Evolutionary conservation across 2,113 vertebrate species (phyloP).

Genomic region (Corythoichthys haematopterus): DNA sequence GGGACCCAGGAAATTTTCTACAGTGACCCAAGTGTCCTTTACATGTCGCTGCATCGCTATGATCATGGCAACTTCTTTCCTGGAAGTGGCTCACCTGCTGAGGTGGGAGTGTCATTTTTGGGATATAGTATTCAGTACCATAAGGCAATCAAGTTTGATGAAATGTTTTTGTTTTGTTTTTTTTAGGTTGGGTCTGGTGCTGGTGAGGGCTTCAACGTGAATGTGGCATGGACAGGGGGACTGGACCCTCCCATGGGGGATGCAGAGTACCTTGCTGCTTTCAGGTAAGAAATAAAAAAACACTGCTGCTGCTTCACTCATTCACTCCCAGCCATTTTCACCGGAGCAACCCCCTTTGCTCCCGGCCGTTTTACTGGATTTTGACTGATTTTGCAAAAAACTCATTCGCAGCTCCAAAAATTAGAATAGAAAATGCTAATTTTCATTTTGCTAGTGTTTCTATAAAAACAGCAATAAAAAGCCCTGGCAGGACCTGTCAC

Average conservation of each 20-base stretch:
- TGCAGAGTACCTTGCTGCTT: slow-evolving; percentile 90
- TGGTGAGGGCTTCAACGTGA: slow-evolving; percentile 89
- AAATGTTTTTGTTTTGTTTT: neutral
- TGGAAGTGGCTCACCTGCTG: slow-evolving; percentile 82
- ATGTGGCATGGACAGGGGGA: slow-evolving; percentile 89
- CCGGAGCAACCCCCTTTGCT: too few species aligned
- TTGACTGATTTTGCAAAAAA: too few species aligned
- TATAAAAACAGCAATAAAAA: too few species aligned
- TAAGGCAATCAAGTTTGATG: neutral
- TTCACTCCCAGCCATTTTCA: too few species aligned
- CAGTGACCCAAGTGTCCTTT: slow-evolving; percentile 82
- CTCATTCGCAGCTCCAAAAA: too few species aligned
- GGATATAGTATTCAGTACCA: neutral
- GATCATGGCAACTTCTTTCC: slow-evolving; percentile 91
- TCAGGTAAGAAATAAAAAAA: slow-evolving; percentile 73
- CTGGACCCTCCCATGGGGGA: slow-evolving; percentile 94
- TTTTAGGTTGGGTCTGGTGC: slow-evolving; percentile 83
- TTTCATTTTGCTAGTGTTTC: too few species aligned
- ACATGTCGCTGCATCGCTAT: slow-evolving; percentile 88
- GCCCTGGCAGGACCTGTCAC: too few species aligned
- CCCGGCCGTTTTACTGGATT: too few species aligned
- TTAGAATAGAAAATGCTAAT: too few species aligned
- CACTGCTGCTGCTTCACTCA: neutral
- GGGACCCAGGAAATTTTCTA: slow-evolving; percentile 92
- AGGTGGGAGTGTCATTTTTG: slow-evolving; percentile 65